Evolutionary conservation across 2,113 vertebrate species (phyloP).

Genomic region (Prionailurus viverrinus): DNA sequence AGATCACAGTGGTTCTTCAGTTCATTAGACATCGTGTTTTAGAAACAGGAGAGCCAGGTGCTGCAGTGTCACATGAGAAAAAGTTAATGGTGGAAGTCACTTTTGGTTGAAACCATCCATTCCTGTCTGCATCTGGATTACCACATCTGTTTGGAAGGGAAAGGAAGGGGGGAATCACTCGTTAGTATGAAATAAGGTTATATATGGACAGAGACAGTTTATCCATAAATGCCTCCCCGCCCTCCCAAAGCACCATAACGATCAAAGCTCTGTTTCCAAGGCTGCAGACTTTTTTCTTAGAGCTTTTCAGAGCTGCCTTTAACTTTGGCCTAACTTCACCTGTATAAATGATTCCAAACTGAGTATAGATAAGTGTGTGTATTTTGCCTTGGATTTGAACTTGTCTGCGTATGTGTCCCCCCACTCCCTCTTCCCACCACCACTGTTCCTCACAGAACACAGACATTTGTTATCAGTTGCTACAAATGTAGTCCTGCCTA

Average conservation of each 20-base stretch:
- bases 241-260: background rate
- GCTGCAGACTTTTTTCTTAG: background rate
- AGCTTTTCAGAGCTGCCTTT: conserved; percentile 35
- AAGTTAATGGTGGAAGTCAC: background rate
- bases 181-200: background rate
- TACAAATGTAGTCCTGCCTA: background rate
- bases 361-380: background rate
- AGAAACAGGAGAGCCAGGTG: background rate
- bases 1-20: background rate
- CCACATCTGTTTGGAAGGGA: background rate
- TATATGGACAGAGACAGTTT: background rate
- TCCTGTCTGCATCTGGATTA: conserved; percentile 16
- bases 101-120: conserved; percentile 34
- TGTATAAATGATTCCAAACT: background rate
- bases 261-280: background rate
- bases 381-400: conserved; percentile 15
- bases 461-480: background rate
- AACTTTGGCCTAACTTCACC: conserved; percentile 22
- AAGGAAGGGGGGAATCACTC: background rate
- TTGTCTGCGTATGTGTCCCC: background rate
- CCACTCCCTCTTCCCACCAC: no score
- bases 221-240: background rate
- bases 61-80: background rate
- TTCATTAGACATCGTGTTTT: conserved; percentile 10
- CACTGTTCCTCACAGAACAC: background rate